Evolutionary conservation across 2,797 vertebrate species (phyloP).

Genomic region (Lepilemur septentrionalis): DNA sequence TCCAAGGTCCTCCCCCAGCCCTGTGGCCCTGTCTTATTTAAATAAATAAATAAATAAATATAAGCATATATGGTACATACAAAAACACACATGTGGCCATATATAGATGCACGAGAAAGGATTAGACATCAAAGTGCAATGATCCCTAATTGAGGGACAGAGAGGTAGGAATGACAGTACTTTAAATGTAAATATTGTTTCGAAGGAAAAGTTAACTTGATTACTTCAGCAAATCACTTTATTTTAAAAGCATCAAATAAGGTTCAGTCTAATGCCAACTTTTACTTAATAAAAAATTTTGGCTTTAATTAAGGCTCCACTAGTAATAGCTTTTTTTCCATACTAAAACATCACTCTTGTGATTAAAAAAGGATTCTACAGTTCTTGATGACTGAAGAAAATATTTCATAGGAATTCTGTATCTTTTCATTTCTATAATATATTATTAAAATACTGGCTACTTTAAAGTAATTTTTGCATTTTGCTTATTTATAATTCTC

Average conservation of each 20-base stretch:
- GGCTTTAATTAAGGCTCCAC: neutral
- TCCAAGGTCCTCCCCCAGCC: neutral
- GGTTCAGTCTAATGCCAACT: neutral
- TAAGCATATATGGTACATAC: neutral
- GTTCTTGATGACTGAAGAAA: neutral
- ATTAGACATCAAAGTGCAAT: neutral
- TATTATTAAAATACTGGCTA: neutral
- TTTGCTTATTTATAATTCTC: neutral
- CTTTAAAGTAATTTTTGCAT: neutral
- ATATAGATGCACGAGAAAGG: neutral
- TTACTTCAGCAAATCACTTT: neutral
- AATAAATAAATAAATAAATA: neutral
- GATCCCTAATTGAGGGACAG: neutral
- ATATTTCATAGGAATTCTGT: slow-evolving; percentile 10
- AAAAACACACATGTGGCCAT: neutral
- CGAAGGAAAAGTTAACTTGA: neutral
- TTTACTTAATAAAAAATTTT: slow-evolving; percentile 9
- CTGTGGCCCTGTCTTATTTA: neutral
- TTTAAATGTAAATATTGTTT: neutral
- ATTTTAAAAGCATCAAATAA: neutral
- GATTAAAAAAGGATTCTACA: neutral
- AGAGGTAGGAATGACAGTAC: neutral
- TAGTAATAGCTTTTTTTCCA: neutral
- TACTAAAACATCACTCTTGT: neutral
- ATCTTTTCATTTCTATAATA: neutral